Evolutionary conservation across 2,113 vertebrate genomes (phyloP), one percentile per base, ranked within the genome.

Genomic region (Engraulis encrasicolus): DNA sequence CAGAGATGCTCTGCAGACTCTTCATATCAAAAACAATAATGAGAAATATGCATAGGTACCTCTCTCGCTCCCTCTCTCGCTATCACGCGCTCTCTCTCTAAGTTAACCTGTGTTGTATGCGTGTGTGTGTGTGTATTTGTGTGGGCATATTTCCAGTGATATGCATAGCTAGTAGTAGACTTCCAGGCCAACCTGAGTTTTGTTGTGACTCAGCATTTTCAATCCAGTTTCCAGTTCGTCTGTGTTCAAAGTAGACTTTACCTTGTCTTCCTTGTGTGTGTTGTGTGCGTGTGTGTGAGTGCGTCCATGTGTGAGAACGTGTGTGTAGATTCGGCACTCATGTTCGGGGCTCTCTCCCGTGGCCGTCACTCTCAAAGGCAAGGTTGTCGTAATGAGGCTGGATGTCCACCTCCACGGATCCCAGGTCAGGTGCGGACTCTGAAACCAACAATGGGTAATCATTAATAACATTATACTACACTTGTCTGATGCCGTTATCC

Each of bases 331-430:
- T 74, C 12, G 4, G 14, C 34, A 52, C 50, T 87, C 61, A 86
- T 48, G 54, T 84, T 82, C 78, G 66, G 66, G 79, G 78, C 12
- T 48, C 86, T 20, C 27, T 37, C 27, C 19, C 81, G 49, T 84
- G 40, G 9, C 48, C 17, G 12, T 97, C 96, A 38, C 91, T 92
- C 87, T 97, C 96, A 84, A 97, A 97, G 31, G 92, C 94, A 34
- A 95, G 94, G 87, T 97, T 97, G 91, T 96, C 96, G 82, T 93
- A 85, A 0, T 95, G 95, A n/a, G 95, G 95, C 86, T 95, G 91
- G n/a, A 87, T 84, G 36, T 91, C 88, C 81, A 92, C 88, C 23
- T 90, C 58, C 17, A 95, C 85, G 1, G 90, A 86, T 54, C 87
- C 93, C 82, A 89, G 92, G 37, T 95, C 92, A 82, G 95, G 91